Evolutionary conservation across 2,113 vertebrate species (phyloP).

Genomic region (Cyanoliseus patagonus): DNA sequence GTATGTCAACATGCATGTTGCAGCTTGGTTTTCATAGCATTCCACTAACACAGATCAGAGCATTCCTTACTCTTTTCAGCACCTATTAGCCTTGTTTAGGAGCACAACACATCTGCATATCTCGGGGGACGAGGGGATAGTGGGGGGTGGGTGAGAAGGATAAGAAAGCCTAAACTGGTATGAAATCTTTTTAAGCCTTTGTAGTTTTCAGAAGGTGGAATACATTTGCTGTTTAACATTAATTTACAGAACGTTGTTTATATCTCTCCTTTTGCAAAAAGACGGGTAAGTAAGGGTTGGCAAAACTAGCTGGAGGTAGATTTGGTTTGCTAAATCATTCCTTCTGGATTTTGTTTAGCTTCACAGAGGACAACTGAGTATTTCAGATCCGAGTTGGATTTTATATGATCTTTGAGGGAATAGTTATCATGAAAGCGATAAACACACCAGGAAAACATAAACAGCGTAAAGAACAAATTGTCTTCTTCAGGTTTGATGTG

Average conservation of each 20-base stretch:
- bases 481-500: background rate
- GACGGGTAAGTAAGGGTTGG: background rate
- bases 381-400: background rate
- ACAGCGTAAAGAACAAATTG: background rate
- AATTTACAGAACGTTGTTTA: background rate
- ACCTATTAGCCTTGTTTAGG: background rate
- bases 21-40: constrained; percentile 34
- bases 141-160: background rate
- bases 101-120: background rate
- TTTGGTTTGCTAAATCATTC: background rate
- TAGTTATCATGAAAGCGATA: background rate
- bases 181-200: background rate
- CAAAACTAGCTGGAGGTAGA: background rate
- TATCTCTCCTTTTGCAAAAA: background rate
- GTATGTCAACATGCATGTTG: background rate
- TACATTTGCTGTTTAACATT: background rate
- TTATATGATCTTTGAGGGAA: background rate
- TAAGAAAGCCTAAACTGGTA: background rate
- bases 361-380: background rate
- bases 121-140: fast-evolving
- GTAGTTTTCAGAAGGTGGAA: background rate
- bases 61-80: background rate
- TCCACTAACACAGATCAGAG: background rate
- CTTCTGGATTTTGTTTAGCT: background rate
- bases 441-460: background rate